Evolutionary conservation across 2,888 invertebrate genomes (phyloP).

Genomic region (Taenaris catops): DNA sequence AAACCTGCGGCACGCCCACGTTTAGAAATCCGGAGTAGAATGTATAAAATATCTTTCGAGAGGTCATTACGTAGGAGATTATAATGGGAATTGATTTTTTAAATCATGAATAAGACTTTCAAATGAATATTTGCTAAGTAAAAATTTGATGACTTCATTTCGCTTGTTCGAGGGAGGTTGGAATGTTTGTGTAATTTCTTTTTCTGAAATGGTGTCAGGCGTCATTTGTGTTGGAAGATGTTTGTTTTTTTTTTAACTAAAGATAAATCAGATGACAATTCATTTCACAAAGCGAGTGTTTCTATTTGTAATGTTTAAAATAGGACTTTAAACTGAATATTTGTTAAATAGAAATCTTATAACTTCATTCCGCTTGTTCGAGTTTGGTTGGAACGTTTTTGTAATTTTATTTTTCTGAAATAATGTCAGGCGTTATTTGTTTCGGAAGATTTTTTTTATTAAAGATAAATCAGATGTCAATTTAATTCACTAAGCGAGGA

Average conservation of each 20-base stretch:
- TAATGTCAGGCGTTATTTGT: too few relatives aligned
- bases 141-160: constrained; percentile 10
- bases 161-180: constrained; percentile 1
- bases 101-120: constrained; percentile 3
- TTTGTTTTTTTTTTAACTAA: too few relatives aligned
- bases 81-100: constrained; percentile 9
- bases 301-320: too few relatives aligned
- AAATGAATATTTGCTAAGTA: constrained; percentile 6
- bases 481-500: too few relatives aligned
- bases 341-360: too few relatives aligned
- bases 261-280: too few relatives aligned
- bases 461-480: too few relatives aligned
- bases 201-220: too few relatives aligned
- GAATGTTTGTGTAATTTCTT: constrained; percentile 5
- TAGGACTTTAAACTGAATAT: too few relatives aligned
- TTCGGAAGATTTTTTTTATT: too few relatives aligned
- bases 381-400: constrained; percentile 2
- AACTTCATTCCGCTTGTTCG: background rate
- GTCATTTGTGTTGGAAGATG: too few relatives aligned
- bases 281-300: too few relatives aligned
- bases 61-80: constrained; percentile 5
- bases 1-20: constrained; percentile 18
- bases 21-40: constrained; percentile 12
- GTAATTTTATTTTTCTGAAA: constrained; percentile 4
- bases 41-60: constrained; percentile 9